Base-by-base conservation (phyloP, 1,140 invertebrate genomes). In the Procambarus virginalis region DNA sequence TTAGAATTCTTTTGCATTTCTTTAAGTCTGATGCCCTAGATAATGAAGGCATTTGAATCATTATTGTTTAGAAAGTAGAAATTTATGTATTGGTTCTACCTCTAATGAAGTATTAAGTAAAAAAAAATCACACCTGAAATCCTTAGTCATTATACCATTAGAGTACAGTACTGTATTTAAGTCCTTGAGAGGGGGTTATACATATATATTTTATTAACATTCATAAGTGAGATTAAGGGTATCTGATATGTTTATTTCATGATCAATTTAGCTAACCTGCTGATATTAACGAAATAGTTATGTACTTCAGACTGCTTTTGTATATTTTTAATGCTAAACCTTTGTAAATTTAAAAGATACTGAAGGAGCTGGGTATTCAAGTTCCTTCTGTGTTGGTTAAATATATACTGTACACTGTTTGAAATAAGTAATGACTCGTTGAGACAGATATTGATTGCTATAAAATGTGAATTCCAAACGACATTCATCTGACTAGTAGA, bases 281-380 rank as follows among this genome's bases (percentile, higher is more conserved):
- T 64, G 60, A 9, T 17, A 64, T 64, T 64, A 20, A 64, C 9
- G 17, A 64, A 64, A 17, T 60, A 60, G 22, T 20, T 34, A 51
- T 68, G 58, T 82, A 82, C 80, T 48, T 82, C 60, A 82, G 80
- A 64, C n/a, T 68, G 80, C 34, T 82, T 48, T 68, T 68, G 17
- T 82, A 82, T 82, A 64, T 82, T 82, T 64, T 82, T 82, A 82
- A 82, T 68, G 58, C n/a, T 82, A 68, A 82, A 82, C 46, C 80
- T 68, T 64, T 84, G 68, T 84, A 84, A 48, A 22, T 84, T 84
- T 75, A 45, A 34, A 68, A 73, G 51, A 84, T 73, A 22, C 68
- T 84, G 49, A 46, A 84, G 82, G 70, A 84, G 82, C 82, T 84
- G 82, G 82, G 82, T 84, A 84, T 84, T 84, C 82, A 84, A 84